Percentiles rank a stretch among this genome's conserved stretches.
Evolutionary conservation across 2,113 vertebrate species (phyloP).

Genomic region (Vicugna pacos): DNA sequence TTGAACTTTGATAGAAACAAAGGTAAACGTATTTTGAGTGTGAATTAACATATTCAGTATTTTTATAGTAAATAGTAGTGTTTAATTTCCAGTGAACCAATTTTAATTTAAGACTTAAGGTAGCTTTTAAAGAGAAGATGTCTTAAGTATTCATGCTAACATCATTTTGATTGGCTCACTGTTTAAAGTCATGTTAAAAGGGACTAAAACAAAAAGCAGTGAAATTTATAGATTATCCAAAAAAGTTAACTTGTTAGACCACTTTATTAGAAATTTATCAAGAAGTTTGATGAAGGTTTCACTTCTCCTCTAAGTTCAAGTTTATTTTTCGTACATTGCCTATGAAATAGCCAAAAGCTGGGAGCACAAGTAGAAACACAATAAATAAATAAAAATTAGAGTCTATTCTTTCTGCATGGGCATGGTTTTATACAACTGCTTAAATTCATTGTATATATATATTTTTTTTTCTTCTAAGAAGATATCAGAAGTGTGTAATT

Average conservation of each 20-base stretch:
- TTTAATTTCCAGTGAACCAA: not conserved
- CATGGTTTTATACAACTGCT: not conserved
- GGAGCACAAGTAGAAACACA: not conserved
- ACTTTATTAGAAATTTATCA: not conserved
- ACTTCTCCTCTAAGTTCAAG: not conserved
- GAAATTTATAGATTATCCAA: not conserved
- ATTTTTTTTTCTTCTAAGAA: not conserved
- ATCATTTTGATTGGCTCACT: not conserved
- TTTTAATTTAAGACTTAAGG: not conserved
- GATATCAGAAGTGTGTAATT: not conserved
- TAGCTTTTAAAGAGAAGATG: constrained; percentile 22
- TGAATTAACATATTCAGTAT: not conserved
- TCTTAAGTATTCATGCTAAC: not conserved
- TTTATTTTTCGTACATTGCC: not conserved
- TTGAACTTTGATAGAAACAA: constrained; percentile 7
- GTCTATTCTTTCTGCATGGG: not conserved
- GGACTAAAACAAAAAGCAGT: not conserved
- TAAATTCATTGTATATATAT: not conserved
- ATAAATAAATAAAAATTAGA: not conserved
- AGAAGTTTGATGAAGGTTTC: not conserved
- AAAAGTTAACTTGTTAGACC: not conserved
- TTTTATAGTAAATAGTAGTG: not conserved
- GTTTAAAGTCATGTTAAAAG: not conserved
- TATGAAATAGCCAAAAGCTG: not conserved
- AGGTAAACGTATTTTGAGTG: not conserved